Base-by-base conservation (phyloP, 2,888 invertebrate genomes). In the Phortica magna region DNA sequence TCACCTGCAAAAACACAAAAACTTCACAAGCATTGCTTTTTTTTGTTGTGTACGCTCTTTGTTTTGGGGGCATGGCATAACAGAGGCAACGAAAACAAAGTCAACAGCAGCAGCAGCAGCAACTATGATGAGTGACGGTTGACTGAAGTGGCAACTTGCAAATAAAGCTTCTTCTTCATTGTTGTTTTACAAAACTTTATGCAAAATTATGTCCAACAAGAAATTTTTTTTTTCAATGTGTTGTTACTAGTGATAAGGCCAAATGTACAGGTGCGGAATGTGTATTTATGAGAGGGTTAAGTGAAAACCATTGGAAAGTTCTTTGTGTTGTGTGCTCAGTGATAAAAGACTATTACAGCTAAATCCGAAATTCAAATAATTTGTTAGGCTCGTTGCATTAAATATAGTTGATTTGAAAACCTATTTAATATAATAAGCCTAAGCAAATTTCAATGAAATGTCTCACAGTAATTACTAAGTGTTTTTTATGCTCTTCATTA, bases 1-100 rank as follows among this genome's bases (percentile, higher is more conserved):
- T 71, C 70, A 71, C 53, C 70, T 71, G 70, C 70, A 71, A 55
- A 14, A 71, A 71, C 39, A 71, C 7, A 22, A 55, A 70, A 31
- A 48, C 31, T 71, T 71, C 39, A 55, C 55, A 71, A 19, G 19
- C 19, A 17, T 31, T 9, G n/a, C n/a, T 17, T 39, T 64, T 31
- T 7, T 31, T 10, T 7, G 12, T 64, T 64, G 64, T 48, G 39
- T 19, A 61, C 2, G 17, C 4, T 14, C 17, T 3, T 7, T 59
- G 59, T 12, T 14, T n/a, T 59, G n/a, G 7, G n/a, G n/a, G 59
- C 59, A 17, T 48, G 7, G 3, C 9, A 2, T 48, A 7, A 61
- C 19, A 61, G 19, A 61, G 7, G 1, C 59, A 59, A 59, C 59
- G 39, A 39, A 39, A 39, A 65, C 31, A 61, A 31, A 22, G 22